Conservation (phyloP, 1,140 invertebrate species). For the Episyrphus balteatus region DNA sequence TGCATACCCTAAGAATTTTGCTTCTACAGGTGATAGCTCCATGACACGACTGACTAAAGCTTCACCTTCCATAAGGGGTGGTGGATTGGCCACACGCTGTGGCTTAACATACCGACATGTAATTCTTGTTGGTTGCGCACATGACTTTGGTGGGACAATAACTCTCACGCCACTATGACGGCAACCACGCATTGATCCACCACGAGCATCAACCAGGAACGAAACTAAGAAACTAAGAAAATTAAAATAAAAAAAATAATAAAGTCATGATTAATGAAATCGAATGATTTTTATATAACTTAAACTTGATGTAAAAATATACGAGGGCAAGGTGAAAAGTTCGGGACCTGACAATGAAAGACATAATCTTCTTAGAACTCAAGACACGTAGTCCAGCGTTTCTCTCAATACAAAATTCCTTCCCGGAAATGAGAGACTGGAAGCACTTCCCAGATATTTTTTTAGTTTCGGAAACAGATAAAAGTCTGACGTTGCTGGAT, state of each 20-base stretch:
- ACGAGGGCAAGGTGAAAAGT: no score
- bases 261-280: background rate
- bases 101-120: conserved; percentile 74
- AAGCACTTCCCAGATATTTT: no score
- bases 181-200: conserved; percentile 95
- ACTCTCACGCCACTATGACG: conserved; percentile 94
- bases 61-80: conserved; percentile 96
- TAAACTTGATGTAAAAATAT: no score
- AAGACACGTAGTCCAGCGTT: no score
- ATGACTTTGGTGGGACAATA: conserved; percentile 92
- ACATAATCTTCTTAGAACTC: no score
- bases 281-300: no score
- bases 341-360: no score
- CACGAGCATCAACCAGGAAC: conserved; percentile 96
- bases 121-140: conserved; percentile 88
- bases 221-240: conserved; percentile 90
- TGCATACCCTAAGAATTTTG: conserved; percentile 80
- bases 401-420: no score
- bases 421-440: no score
- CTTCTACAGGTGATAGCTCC: conserved; percentile 92
- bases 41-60: conserved; percentile 90
- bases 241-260: no score
- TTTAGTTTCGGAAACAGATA: no score
- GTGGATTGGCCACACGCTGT: conserved; percentile 87
- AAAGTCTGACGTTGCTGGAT: no score